Base-by-base conservation (phyloP, 2,888 invertebrate genomes). In the Papilio demoleus region DNA sequence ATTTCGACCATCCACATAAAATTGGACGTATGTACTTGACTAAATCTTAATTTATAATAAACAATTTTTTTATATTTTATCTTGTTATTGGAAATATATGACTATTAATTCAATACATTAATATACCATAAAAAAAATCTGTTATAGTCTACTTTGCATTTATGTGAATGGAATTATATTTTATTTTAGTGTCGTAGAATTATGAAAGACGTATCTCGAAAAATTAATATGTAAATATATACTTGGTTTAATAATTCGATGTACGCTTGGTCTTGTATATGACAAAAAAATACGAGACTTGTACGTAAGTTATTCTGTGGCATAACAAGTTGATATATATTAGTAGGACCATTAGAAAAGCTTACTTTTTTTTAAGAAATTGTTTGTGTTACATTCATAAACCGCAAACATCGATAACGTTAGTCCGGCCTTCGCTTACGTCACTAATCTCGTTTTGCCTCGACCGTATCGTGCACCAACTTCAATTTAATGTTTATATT, bases 371-470 rank as follows among this genome's bases (percentile, higher is more conserved):
- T 53, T 70, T 71, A 72, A 70, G 72, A 74, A 76, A 76, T 75
- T 73, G 68, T 75, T 79, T 76, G 77, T 76, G n/a, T 80, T 81
- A 77, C 80, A 79, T 79, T 79, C 77, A 76, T 79, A 82, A 79
- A 80, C 76, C 75, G 75, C 68, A 22, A 76, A 71, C 72, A 73
- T 77, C 79, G 85, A 86, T 88, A 88, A 83, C 81, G 77, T 72
- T 70, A 19, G 5, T 27, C 72, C 81, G 87, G 79, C 88, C 89
- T 89, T 88, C 89, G 87, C 83, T 86, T 79, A 81, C 73, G 74
- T 78, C 72, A 81, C 76, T 87, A 85, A 88, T 86, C 84, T 79
- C 80, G 80, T 79, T 81, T 79, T 80, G 76, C 76, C 74, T 74
- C 76, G 76, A 73, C 77, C 80, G 80, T 14, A 14, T 24, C 24